phyloP scores from a whole-genome alignment of 1,140 invertebrate genomes.

The Papilio polytes region DNA sequence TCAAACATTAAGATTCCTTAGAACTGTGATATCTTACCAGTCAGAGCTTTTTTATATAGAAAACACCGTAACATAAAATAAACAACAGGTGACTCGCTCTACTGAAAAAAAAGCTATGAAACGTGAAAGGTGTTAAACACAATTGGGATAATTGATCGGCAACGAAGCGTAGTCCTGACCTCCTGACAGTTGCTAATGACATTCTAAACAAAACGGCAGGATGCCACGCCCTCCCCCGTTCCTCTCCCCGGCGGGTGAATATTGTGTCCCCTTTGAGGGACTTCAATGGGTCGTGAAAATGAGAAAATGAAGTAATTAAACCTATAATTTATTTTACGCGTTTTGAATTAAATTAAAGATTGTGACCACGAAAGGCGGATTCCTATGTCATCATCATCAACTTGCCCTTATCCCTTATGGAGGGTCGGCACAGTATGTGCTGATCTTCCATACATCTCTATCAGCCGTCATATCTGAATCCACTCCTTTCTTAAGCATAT shows the following conservation, averaged over 20 bases:
- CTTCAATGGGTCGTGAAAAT: conserved; percentile 35
- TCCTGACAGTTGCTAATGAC: conserved; percentile 27
- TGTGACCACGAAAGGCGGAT: not conserved
- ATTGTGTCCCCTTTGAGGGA: conserved; percentile 30
- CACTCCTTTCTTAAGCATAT: too few relatives aligned
- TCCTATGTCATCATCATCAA: too few relatives aligned
- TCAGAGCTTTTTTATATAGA: too few relatives aligned
- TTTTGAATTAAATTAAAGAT: not conserved
- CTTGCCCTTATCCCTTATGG: too few relatives aligned
- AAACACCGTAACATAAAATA: too few relatives aligned
- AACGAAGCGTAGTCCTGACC: conserved; percentile 13
- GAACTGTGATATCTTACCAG: too few relatives aligned
- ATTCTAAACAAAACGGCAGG: conserved; percentile 27
- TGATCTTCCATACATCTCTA: too few relatives aligned
- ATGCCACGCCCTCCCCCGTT: not conserved
- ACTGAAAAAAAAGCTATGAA: not conserved
- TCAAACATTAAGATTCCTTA: too few relatives aligned
- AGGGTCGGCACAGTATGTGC: too few relatives aligned
- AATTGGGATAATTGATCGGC: conserved; percentile 35
- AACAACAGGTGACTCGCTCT: not conserved
- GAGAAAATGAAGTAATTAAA: conserved; percentile 29
- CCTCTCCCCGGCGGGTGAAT: not conserved
- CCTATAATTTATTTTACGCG: conserved; percentile 14
- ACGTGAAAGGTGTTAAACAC: not conserved
- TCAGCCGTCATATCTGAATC: too few relatives aligned